phyloP scores from a whole-genome alignment of 2,888 invertebrate genomes.

The Furcula furcula region DNA sequence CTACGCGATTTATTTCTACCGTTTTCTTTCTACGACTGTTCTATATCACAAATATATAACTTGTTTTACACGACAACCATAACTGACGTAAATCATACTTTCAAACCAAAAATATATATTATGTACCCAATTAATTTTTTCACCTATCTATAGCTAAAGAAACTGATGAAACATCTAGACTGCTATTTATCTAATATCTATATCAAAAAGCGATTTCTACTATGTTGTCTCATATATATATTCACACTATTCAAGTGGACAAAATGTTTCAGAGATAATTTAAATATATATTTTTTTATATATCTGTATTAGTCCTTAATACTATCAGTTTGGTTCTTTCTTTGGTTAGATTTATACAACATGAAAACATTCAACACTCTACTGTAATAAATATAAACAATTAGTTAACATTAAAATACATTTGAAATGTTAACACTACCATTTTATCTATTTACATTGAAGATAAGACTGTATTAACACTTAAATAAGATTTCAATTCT shows the following conservation, averaged over 20 bases:
- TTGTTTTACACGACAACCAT: slow-evolving; percentile 7
- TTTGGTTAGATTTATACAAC: slow-evolving; percentile 48
- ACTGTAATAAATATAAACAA: slow-evolving; percentile 20
- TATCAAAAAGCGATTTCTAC: slow-evolving; percentile 12
- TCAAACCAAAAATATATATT: too few relatives aligned
- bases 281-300: slow-evolving; percentile 12
- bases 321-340: slow-evolving; percentile 68
- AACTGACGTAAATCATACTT: slow-evolving; percentile 8
- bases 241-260: slow-evolving; percentile 24
- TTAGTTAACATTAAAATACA: slow-evolving; percentile 25
- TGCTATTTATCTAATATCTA: slow-evolving; percentile 7
- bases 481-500: slow-evolving; percentile 77
- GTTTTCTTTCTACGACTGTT: slow-evolving; percentile 6
- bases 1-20: slow-evolving; percentile 12
- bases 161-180: slow-evolving; percentile 11
- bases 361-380: slow-evolving; percentile 27
- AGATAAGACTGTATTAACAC: slow-evolving; percentile 57
- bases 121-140: too few relatives aligned
- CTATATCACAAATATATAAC: slow-evolving; percentile 6
- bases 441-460: slow-evolving; percentile 50
- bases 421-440: slow-evolving; percentile 28
- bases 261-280: slow-evolving; percentile 15
- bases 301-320: slow-evolving; percentile 22
- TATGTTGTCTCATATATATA: slow-evolving; percentile 19
- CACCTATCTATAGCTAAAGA: slow-evolving; percentile 8